Conservation (phyloP, 2,113 vertebrate species). For the Cyanoderma ruficeps region DNA sequence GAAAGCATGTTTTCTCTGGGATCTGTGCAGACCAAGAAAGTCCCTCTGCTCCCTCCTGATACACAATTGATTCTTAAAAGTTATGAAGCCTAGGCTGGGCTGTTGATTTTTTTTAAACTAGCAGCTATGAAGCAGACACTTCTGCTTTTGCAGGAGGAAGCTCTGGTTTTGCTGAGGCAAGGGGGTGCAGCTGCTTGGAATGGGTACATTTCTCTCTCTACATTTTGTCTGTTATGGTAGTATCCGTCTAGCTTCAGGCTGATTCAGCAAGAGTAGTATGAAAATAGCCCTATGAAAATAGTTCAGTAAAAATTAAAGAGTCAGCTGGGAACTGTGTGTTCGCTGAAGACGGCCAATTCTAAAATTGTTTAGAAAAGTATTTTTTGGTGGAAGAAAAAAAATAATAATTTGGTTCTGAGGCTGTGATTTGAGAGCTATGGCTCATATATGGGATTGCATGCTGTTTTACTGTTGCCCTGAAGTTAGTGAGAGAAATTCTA, state of each 20-base stretch:
- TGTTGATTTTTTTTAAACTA: neutral
- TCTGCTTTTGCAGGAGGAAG: neutral
- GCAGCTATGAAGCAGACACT: neutral
- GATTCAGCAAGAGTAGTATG: neutral
- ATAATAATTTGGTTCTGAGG: neutral
- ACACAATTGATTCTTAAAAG: neutral
- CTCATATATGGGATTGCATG: neutral
- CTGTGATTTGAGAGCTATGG: neutral
- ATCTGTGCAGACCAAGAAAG: neutral
- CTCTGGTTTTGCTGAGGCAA: neutral
- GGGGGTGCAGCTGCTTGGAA: neutral
- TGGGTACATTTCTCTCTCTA: accelerated
- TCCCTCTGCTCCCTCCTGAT: neutral
- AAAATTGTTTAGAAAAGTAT: neutral
- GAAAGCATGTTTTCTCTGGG: neutral
- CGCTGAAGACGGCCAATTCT: neutral
- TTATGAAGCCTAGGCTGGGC: neutral
- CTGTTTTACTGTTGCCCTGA: neutral
- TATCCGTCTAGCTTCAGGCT: neutral
- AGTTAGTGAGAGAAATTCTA: neutral
- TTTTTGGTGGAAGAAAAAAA: accelerated
- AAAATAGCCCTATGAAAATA: neutral
- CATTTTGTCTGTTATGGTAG: neutral
- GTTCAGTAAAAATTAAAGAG: neutral
- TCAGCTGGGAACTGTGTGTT: neutral